Percentiles rank a stretch among this genome's conserved stretches.
phyloP scores from a whole-genome alignment of 2,113 vertebrate genomes.

The Stegostoma tigrinum region DNA sequence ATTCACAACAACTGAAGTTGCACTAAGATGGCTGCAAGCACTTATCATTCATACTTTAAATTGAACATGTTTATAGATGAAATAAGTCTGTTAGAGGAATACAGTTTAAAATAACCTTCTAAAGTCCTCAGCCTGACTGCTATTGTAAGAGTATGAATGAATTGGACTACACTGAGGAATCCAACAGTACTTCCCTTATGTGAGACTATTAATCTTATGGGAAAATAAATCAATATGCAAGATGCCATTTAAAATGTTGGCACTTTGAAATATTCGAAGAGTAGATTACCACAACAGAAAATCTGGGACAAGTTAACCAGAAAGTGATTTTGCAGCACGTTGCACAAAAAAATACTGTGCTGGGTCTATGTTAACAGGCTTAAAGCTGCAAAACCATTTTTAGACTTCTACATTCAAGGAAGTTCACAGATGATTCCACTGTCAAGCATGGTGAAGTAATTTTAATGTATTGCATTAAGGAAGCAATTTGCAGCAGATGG shows the following conservation, averaged over 20 bases:
- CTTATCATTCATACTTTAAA: background rate
- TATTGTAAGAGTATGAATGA: background rate
- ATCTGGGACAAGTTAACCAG: background rate
- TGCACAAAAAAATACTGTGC: background rate
- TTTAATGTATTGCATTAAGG: background rate
- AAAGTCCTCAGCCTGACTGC: background rate
- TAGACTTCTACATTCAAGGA: background rate
- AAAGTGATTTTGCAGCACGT: background rate
- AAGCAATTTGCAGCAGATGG: slow-evolving; percentile 33
- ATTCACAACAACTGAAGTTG: background rate
- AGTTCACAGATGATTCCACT: slow-evolving; percentile 28
- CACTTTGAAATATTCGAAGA: background rate
- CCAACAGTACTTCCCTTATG: background rate
- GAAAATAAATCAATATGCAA: background rate
- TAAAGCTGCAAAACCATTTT: slow-evolving; percentile 17
- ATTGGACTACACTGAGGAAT: background rate
- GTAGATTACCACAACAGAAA: background rate
- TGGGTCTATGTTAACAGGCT: background rate
- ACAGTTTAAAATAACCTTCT: background rate
- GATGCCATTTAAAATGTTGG: background rate
- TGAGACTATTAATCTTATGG: background rate
- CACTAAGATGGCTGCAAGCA: background rate
- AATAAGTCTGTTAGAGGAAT: background rate
- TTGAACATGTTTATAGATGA: background rate
- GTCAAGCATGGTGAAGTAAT: background rate